A percentile compares a stretch with the other conserved stretches of the same genome.
phyloP scores from a whole-genome alignment of 2,113 vertebrate genomes.

The cattle (Bos taurus) region ARS-UCD2.0 NC_037351.1:22265001-22265500 shows the following conservation, averaged over 20 bases:
- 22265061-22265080: neutral
- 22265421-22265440: neutral
- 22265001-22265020: neutral
- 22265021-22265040: neutral
- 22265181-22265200: neutral
- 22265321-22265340: neutral
- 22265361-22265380: neutral
- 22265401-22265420: neutral
- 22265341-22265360: neutral
- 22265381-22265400: neutral
- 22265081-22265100: neutral
- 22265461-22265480: neutral
- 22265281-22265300: neutral
- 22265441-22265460: neutral
- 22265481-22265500: neutral
- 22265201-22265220: neutral
- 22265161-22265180: neutral
- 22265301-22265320: neutral
- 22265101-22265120: neutral
- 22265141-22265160: neutral
- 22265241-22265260: neutral
- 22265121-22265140: neutral
- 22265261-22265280: neutral
- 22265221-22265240: neutral
- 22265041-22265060: neutral